Evolutionary conservation across 1,140 invertebrate species (phyloP).

Genomic region (Drosophila nikananu): DNA sequence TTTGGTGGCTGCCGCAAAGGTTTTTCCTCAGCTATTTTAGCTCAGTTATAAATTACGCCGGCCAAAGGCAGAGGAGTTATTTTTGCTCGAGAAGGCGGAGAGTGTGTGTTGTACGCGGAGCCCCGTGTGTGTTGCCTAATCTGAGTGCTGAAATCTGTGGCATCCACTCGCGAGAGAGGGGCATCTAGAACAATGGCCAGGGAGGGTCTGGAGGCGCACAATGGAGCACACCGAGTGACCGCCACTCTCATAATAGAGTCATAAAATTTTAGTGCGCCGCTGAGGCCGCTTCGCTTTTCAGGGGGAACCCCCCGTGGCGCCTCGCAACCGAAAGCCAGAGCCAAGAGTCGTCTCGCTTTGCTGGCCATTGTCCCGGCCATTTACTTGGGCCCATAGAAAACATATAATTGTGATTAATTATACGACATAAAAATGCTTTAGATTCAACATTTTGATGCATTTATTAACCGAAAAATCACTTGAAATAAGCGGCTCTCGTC

Average conservation of each 20-base stretch:
- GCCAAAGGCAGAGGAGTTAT: conserved; percentile 52
- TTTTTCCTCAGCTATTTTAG: conserved; percentile 75
- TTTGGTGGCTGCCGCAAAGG: conserved; percentile 43
- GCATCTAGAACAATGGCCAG: conserved; percentile 68
- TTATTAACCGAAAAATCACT: conserved; percentile 83
- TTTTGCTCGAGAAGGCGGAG: background rate
- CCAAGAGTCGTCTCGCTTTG: conserved; percentile 71
- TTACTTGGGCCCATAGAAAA: conserved; percentile 73
- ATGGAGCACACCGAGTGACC: conserved; percentile 61
- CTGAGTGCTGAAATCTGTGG: conserved; percentile 75
- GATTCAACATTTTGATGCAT: conserved; percentile 81
- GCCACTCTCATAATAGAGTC: conserved; percentile 83
- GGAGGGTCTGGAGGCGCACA: conserved; percentile 47
- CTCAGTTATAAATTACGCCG: conserved; percentile 79
- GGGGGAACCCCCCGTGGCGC: conserved; percentile 68
- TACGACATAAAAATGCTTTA: conserved; percentile 81
- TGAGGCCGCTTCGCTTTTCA: conserved; percentile 33
- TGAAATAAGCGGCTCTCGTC: conserved; percentile 64
- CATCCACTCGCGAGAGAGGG: conserved; percentile 61
- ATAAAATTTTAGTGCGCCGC: conserved; percentile 83
- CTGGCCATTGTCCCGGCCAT: conserved; percentile 76
- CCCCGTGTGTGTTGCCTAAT: conserved; percentile 70
- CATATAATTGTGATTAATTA: conserved; percentile 84
- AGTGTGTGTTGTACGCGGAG: conserved; percentile 38
- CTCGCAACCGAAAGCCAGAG: conserved; percentile 32